Evolutionary conservation across 2,888 invertebrate genomes (phyloP).

Genomic region (Venustoraphidia nigricollis): DNA sequence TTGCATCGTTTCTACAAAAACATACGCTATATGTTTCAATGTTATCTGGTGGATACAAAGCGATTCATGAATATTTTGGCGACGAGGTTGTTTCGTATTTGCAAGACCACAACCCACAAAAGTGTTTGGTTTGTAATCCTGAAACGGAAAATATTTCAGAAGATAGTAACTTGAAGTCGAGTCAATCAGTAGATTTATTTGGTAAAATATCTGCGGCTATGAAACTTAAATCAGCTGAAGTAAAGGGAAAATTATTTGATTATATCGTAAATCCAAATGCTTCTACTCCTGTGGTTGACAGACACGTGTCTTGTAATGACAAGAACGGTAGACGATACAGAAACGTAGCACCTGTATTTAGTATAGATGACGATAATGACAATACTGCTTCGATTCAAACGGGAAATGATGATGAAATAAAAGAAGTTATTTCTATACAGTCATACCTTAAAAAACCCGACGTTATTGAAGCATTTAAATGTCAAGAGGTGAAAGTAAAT

Average conservation of each 20-base stretch:
- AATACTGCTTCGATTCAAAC: slow-evolving; percentile 30
- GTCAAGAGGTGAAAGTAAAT: slow-evolving; percentile 83
- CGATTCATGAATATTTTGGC: slow-evolving; percentile 70
- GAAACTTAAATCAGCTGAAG: slow-evolving; percentile 80
- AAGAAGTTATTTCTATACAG: slow-evolving; percentile 67
- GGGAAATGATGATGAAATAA: slow-evolving; percentile 42
- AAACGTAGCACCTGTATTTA: slow-evolving; percentile 84
- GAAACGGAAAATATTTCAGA: slow-evolving; percentile 23
- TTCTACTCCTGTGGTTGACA: slow-evolving; percentile 39
- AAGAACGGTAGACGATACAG: slow-evolving; percentile 77
- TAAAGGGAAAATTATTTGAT: slow-evolving; percentile 81
- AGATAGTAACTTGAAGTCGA: slow-evolving; percentile 15
- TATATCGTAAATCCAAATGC: slow-evolving; percentile 79
- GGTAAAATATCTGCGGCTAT: slow-evolving; percentile 75
- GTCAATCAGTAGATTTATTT: slow-evolving; percentile 49
- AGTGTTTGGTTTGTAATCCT: slow-evolving; percentile 69
- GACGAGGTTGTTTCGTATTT: slow-evolving; percentile 67
- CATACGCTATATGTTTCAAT: slow-evolving; percentile 86
- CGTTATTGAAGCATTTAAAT: slow-evolving; percentile 73
- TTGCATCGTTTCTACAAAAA: slow-evolving; percentile 90
- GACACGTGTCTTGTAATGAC: slow-evolving; percentile 73
- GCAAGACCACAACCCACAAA: slow-evolving; percentile 53
- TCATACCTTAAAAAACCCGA: slow-evolving; percentile 71
- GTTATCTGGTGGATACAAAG: slow-evolving; percentile 78
- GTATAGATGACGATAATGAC: slow-evolving; percentile 79